Evolutionary conservation across 2,797 vertebrate species (phyloP).

Genomic region (Tenualosa thibaudeaui): DNA sequence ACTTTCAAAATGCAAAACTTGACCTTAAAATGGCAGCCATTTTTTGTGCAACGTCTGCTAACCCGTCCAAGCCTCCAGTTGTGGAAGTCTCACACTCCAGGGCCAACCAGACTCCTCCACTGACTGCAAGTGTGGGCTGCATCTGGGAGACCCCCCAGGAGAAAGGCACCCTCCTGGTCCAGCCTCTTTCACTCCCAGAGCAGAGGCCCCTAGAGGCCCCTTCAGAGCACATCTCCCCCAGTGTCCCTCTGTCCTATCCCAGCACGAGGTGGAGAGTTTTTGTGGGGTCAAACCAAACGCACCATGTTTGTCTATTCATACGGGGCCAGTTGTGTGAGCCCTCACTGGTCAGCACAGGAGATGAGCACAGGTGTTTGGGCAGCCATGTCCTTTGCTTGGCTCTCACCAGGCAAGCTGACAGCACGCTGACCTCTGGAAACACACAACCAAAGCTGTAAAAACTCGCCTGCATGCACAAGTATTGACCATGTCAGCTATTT

Average conservation of each 20-base stretch:
- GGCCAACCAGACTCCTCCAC: constrained; percentile 70
- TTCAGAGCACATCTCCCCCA: constrained; percentile 43
- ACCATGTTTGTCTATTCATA: constrained; percentile 66
- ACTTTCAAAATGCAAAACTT: constrained; percentile 65
- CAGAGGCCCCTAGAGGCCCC: constrained; percentile 50
- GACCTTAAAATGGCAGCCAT: constrained; percentile 78
- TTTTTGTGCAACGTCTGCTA: constrained; percentile 66
- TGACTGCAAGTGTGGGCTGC: constrained; percentile 32
- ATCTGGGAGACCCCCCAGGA: constrained; percentile 36
- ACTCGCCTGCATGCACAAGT: too few relatives aligned
- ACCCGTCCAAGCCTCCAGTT: constrained; percentile 69
- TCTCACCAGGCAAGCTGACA: constrained; percentile 80
- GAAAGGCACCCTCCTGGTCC: constrained; percentile 61
- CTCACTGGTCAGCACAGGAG: constrained; percentile 99
- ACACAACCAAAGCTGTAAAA: neutral
- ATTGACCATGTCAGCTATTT: too few relatives aligned
- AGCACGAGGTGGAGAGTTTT: constrained; percentile 81
- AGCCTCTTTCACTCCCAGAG: constrained; percentile 51
- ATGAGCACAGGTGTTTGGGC: constrained; percentile 94
- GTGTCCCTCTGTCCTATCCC: constrained; percentile 69
- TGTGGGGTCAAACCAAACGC: constrained; percentile 78
- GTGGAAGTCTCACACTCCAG: constrained; percentile 78
- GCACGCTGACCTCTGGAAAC: constrained; percentile 88
- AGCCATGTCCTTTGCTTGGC: constrained; percentile 93
- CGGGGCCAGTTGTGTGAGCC: constrained; percentile 51